A percentile compares a stretch with the other conserved stretches of the same genome.
Conservation (phyloP, 2,113 vertebrate genomes). For the Pseudopipra pipra region DNA sequence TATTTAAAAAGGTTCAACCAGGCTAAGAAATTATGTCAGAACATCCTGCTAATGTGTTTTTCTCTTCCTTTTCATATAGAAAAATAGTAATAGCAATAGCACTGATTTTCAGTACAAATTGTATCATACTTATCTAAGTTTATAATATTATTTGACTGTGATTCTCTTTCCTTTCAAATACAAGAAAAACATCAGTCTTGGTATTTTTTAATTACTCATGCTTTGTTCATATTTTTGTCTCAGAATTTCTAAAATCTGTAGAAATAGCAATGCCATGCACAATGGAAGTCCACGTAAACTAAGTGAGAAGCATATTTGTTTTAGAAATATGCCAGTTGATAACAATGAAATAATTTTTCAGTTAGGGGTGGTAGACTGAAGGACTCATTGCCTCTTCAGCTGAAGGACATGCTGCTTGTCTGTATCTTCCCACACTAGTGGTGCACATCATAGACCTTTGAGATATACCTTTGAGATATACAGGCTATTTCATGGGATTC, state of each 20-base stretch:
- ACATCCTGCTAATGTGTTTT: not conserved
- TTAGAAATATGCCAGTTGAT: not conserved
- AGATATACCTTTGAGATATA: not conserved
- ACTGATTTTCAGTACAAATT: not conserved
- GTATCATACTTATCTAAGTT: not conserved
- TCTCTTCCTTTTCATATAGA: not conserved
- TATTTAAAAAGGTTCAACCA: not conserved
- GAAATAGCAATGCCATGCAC: not conserved
- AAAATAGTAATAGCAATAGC: not conserved
- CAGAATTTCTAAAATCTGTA: not conserved
- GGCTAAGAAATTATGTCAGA: not conserved
- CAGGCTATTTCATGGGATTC: not conserved
- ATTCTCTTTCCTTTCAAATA: not conserved
- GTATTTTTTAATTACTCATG: not conserved
- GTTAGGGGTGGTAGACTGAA: not conserved
- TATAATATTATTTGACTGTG: not conserved
- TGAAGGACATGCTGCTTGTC: not conserved
- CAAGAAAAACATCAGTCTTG: not conserved
- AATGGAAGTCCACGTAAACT: not conserved
- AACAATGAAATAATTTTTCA: not conserved
- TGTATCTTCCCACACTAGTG: not conserved
- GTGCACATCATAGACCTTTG: not conserved
- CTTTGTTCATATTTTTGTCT: not conserved
- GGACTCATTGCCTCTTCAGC: not conserved
- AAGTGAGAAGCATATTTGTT: not conserved